phyloP scores from a whole-genome alignment of 2,797 vertebrate genomes.

The Enteromius afrohamiltoni region DNA sequence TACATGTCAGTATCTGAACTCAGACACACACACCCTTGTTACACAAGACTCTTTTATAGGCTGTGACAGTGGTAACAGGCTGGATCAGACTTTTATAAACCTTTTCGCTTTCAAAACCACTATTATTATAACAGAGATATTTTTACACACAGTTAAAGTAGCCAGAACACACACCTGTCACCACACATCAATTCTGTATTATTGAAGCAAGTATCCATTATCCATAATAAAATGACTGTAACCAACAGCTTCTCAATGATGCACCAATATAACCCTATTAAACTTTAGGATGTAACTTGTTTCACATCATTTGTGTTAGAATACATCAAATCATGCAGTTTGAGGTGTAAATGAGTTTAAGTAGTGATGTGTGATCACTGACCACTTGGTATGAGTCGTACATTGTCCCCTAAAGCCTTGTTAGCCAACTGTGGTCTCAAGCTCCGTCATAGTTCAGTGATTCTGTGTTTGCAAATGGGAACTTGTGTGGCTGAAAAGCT shows the following conservation, averaged over 20 bases:
- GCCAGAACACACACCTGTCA: neutral
- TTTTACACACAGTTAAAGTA: neutral
- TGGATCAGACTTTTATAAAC: neutral
- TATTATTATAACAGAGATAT: neutral
- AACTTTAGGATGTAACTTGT: neutral
- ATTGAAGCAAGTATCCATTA: neutral
- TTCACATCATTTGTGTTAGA: neutral
- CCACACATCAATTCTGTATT: neutral
- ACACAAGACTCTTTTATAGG: neutral
- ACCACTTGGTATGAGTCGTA: neutral
- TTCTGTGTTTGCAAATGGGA: neutral
- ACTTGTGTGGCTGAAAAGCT: neutral
- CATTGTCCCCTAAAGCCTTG: neutral
- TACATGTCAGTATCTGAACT: constrained; percentile 33
- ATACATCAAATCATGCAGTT: neutral
- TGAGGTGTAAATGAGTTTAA: neutral
- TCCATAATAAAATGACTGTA: neutral
- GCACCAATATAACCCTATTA: neutral
- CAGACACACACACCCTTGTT: constrained; percentile 26
- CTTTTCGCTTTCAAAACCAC: neutral
- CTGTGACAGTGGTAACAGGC: neutral
- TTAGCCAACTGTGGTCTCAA: neutral
- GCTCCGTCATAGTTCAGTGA: neutral
- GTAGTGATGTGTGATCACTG: neutral
- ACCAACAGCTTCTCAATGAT: neutral